Evolutionary conservation across 2,113 vertebrate species (phyloP), one percentile per base, ranked within the genome.

Genomic region (Fregetta grallaria): DNA sequence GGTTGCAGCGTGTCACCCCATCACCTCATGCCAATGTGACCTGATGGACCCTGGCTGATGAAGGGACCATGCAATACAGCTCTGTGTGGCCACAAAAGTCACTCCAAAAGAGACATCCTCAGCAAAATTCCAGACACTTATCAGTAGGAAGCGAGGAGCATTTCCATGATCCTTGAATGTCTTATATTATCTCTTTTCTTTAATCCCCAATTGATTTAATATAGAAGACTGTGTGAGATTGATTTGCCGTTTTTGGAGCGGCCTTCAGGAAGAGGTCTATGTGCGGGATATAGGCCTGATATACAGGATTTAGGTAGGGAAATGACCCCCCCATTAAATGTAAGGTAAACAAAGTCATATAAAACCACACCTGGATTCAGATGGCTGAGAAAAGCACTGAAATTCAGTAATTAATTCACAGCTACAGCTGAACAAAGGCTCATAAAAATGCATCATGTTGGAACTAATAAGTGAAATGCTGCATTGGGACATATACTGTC

Each of bases 401-500:
- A 72, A 79, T 76, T 50, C 1, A 1, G 34, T 65, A 34, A 56
- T 72, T 79, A 58, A 85, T 88, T 95, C 47, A 40, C 52, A 88
- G 52, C 29, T 82, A 15, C 36, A 62, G 11, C 50, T 71, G 32
- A 91, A 70, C 34, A 76, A 93, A 93, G 13, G 18, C 59, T 86
- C 22, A 44, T 50, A 79, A 92, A 79, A 88, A n/a, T 19, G 34
- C 40, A 44, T 61, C 14, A 21, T 23, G 11, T 30, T 88, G 66
- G 78, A 94, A 78, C 5, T 55, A 52, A n/a, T 47, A 59, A 88
- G n/a, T n/a, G 47, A 96, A 81, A 87, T 62, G 52, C 29, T 72
- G 20, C 68, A 44, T 66, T 67, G 90, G 49, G 9, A 17, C 9
- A 6, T 71, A 44, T 6, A 34, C 7, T 44, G 10, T 79, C 18